These are phyloP conservation scores for Rhagium mordax DNA, from an alignment of 2,888 invertebrate genomes.

Conservation along the genomic window DNA sequence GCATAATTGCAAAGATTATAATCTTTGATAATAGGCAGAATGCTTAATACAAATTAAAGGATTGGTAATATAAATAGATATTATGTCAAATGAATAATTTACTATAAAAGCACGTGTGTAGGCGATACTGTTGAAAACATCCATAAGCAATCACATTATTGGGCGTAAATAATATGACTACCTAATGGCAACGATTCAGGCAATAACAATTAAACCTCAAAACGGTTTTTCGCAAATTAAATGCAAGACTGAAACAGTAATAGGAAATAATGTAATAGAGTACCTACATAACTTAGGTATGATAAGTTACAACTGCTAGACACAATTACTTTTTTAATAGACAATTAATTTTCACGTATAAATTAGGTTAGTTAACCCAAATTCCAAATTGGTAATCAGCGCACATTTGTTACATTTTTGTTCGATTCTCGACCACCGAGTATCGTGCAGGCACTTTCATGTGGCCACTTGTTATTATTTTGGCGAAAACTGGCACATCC, in stretches of 20 bases:
- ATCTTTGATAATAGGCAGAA: conserved; percentile 19
- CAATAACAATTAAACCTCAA: not conserved
- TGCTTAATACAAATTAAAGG: conserved; percentile 3
- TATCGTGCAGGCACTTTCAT: not conserved
- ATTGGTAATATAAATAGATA: conserved; percentile 50
- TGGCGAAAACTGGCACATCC: conserved; percentile 23
- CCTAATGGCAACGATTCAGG: not conserved
- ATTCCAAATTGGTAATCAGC: conserved; percentile 9
- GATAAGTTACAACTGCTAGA: not conserved
- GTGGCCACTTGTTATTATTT: conserved; percentile 33
- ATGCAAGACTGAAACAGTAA: conserved; percentile 4
- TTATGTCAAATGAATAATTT: conserved; percentile 53
- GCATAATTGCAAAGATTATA: too few relatives aligned
- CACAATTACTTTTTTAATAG: conserved; percentile 12
- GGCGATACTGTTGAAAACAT: conserved; percentile 35
- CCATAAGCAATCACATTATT: conserved; percentile 1
- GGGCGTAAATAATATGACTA: conserved; percentile 5
- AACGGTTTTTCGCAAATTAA: conserved; percentile 14
- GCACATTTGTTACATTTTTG: conserved; percentile 27
- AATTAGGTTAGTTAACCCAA: conserved; percentile 38
- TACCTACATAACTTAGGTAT: not conserved
- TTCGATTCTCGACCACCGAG: conserved; percentile 1
- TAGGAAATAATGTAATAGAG: not conserved
- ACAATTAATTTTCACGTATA: conserved; percentile 10
- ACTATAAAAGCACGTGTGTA: conserved; percentile 42